Conservation (phyloP, 2,797 vertebrate species). For the Peromyscus melanophrys region DNA sequence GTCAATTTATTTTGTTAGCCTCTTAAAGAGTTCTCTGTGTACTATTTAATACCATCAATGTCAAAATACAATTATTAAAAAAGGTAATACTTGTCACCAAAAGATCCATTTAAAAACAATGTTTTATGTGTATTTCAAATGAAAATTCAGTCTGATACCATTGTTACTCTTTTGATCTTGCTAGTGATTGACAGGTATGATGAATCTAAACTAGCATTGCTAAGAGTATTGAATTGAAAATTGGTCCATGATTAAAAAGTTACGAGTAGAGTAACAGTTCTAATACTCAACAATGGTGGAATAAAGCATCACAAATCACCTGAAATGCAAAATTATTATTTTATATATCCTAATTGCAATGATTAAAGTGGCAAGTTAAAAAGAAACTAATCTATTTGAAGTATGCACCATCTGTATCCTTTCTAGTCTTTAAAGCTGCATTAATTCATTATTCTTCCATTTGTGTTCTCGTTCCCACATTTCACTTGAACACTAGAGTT, state of each 20-base stretch:
- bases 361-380: background rate
- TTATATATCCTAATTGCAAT: background rate
- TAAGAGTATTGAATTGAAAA: background rate
- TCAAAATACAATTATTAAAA: background rate
- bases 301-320: background rate
- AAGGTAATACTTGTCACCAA: background rate
- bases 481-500: background rate
- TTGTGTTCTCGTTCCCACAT: background rate
- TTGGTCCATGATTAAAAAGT: background rate
- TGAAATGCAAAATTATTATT: conserved; percentile 5
- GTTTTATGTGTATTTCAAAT: background rate
- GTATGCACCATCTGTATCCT: background rate
- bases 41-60: background rate
- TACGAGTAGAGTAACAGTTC: background rate
- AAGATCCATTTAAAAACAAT: background rate
- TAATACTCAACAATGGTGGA: background rate
- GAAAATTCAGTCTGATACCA: background rate
- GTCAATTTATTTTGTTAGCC: background rate
- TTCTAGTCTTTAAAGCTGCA: background rate
- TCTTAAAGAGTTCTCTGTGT: background rate
- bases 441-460: background rate
- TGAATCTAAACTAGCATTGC: background rate
- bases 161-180: background rate
- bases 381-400: background rate
- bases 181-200: background rate